Conservation (phyloP, 2,797 vertebrate species). For the Falco concolor region DNA sequence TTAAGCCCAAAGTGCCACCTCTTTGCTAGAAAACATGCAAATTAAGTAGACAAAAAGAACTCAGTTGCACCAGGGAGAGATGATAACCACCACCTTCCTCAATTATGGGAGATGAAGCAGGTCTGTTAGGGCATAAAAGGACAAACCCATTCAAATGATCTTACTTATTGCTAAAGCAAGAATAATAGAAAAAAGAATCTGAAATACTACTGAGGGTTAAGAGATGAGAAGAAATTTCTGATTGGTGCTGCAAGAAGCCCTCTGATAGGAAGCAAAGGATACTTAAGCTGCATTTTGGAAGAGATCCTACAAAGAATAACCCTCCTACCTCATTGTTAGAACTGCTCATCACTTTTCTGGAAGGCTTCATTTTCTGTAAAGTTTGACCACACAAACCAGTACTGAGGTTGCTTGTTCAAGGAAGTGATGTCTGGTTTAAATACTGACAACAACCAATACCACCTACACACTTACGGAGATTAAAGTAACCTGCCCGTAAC, state of each 20-base stretch:
- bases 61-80: neutral
- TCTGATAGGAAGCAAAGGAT: constrained; percentile 35
- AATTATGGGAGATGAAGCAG: neutral
- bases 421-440: constrained; percentile 34
- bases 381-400: constrained; percentile 63
- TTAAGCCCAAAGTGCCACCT: constrained; percentile 26
- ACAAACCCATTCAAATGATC: neutral
- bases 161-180: neutral
- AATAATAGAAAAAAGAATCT: neutral
- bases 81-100: constrained; percentile 41
- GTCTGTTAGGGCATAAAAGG: neutral
- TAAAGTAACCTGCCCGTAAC: neutral
- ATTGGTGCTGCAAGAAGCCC: constrained; percentile 39
- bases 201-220: neutral
- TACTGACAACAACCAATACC: neutral
- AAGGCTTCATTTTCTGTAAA: constrained; percentile 61
- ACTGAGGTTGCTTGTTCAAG: constrained; percentile 53
- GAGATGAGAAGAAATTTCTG: neutral
- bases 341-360: constrained; percentile 65
- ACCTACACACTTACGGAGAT: neutral
- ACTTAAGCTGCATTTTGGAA: constrained; percentile 41
- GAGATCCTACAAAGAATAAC: constrained; percentile 42
- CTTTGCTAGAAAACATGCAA: constrained; percentile 48
- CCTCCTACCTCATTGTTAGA: constrained; percentile 64
- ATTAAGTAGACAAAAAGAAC: constrained; percentile 55